phyloP scores from a whole-genome alignment of 35 echinoderm and acorn worm genomes.

The Patiria miniata region DNA sequence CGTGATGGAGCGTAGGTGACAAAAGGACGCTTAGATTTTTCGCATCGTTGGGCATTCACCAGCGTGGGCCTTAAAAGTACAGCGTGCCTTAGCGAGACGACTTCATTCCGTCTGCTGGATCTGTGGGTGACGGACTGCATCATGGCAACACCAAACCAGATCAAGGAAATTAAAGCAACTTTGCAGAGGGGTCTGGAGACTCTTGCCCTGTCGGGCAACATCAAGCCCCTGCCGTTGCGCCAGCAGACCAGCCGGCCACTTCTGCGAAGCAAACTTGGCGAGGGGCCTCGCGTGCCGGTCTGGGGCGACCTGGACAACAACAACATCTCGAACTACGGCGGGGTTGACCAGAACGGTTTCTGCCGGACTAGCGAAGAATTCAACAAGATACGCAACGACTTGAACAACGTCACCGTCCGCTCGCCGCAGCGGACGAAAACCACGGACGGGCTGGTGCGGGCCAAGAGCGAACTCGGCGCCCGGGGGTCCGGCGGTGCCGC shows the following conservation, averaged over 20 bases:
- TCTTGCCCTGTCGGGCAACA: conserved; percentile 74
- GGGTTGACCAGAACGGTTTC: background rate
- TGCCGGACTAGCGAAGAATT: conserved; percentile 7
- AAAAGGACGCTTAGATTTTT: background rate
- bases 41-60: background rate
- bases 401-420: background rate
- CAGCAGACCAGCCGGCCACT: conserved; percentile 68
- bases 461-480: background rate
- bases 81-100: no score
- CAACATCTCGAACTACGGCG: background rate
- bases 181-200: conserved; percentile 91
- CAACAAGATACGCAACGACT: conserved; percentile 24
- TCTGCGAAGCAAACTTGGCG: background rate
- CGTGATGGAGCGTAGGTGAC: background rate
- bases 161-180: conserved; percentile 84
- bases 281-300: background rate
- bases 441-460: background rate
- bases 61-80: background rate
- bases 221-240: conserved; percentile 86
- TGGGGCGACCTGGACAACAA: conserved; percentile 16
- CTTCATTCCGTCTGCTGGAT: no score
- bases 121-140: background rate
- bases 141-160: conserved; percentile 89
- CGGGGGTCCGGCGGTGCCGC: background rate
- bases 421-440: conserved; percentile 24